Conservation (phyloP, 2,888 invertebrate species). For the Phalera bucephala region DNA sequence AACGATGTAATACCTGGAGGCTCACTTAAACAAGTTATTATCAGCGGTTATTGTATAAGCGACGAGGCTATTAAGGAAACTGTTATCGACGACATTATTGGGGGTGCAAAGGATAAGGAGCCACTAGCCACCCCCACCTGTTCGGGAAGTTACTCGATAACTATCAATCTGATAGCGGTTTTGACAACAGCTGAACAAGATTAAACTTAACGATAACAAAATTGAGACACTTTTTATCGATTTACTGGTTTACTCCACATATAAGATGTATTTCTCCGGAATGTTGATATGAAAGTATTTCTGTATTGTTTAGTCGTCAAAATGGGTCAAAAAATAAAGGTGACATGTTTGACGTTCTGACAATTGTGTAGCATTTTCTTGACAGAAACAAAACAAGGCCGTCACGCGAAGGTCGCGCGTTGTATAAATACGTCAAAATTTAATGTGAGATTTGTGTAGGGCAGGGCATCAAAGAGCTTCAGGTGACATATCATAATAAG, state of each 20-base stretch:
- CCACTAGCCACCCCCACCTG: conserved; percentile 31
- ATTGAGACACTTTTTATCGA: conserved; percentile 7
- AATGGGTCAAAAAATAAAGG: conserved; percentile 15
- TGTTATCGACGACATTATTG: conserved; percentile 41
- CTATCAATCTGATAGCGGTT: conserved; percentile 33
- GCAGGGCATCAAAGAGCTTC: background rate
- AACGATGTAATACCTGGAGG: conserved; percentile 28
- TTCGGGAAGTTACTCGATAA: conserved; percentile 29
- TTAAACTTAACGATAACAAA: conserved; percentile 18
- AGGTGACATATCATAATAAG: background rate
- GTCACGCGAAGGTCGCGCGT: conserved; percentile 28
- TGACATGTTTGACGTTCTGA: conserved; percentile 21
- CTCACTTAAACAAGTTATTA: conserved; percentile 36
- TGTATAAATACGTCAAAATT: conserved; percentile 25
- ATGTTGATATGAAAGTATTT: background rate
- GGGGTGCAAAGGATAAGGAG: conserved; percentile 31
- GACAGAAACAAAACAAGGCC: conserved; percentile 35
- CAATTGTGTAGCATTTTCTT: conserved; percentile 34
- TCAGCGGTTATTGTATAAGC: conserved; percentile 36
- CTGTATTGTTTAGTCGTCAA: conserved; percentile 1
- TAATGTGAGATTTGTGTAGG: conserved; percentile 5
- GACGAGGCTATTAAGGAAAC: conserved; percentile 40
- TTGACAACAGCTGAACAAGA: conserved; percentile 27
- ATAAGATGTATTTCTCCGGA: conserved; percentile 11
- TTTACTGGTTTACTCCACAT: conserved; percentile 13